Evolutionary conservation across 2,797 vertebrate genomes (phyloP).

Genomic region (Miichthys miiuy): DNA sequence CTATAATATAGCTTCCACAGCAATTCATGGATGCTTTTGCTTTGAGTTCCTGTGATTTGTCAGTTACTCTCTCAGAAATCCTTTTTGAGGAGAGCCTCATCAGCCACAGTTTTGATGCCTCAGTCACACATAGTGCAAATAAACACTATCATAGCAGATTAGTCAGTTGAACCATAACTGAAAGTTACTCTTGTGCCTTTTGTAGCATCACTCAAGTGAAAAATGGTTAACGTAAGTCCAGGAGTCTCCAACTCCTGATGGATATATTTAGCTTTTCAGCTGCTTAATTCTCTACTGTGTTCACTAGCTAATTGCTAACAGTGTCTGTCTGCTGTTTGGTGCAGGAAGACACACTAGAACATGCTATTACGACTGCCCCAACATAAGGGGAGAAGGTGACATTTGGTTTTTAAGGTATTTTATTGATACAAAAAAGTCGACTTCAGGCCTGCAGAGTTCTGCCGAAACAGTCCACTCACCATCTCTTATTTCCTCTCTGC

Average conservation of each 20-base stretch:
- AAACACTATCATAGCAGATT: neutral
- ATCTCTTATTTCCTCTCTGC: conserved; percentile 7
- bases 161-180: neutral
- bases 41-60: neutral
- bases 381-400: neutral
- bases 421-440: conserved; percentile 8
- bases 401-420: conserved; percentile 28
- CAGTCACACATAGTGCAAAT: neutral
- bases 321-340: neutral
- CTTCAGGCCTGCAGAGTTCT: neutral
- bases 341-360: neutral
- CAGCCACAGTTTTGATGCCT: neutral
- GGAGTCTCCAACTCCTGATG: too few relatives aligned
- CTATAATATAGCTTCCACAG: neutral
- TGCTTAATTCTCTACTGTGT: too few relatives aligned
- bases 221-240: neutral
- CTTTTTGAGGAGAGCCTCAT: conserved; percentile 1
- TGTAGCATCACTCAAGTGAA: neutral
- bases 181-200: neutral
- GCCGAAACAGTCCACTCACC: neutral
- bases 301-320: neutral
- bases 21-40: neutral
- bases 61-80: neutral
- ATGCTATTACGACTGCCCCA: neutral
- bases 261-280: too few relatives aligned